Base-by-base conservation (phyloP, 2,797 vertebrate species). In the Pseudochaenichthys georgianus region DNA sequence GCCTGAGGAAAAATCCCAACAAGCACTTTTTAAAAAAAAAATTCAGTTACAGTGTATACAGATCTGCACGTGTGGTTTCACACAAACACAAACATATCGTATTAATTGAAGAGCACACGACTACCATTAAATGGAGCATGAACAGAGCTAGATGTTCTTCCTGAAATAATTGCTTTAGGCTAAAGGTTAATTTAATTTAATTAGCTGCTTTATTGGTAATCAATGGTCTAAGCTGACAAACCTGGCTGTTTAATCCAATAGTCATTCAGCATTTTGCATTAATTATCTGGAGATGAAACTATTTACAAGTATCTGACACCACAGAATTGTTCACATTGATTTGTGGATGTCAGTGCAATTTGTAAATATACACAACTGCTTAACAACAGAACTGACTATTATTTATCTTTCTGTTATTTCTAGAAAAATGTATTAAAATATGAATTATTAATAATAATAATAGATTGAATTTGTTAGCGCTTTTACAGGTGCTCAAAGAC, bases 1-100 rank as follows among this genome's bases (percentile, higher is more conserved):
- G 85, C 88, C 90, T 47, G 77, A 86, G 84, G 88, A 87, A 88
- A 88, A 80, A 82, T 77, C 75, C 52, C 88, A 92, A 93, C 85
- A 90, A 89, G 86, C 83, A 50, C 53, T 59, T 83, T 42, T 17
- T 10, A 67, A n/a, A n/a, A n/a, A n/a, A n/a, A n/a, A n/a, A n/a
- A 83, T 66, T 83, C 21, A 38, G 47, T 74, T 70, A 73, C 81
- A 64, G 64, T 74, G 80, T 67, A 54, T 67, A 34, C 62, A 28
- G 34, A 64, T 64, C 55, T 74, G 52, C 75, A 52, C 53, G n/a
- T 52, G 9, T 59, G 45, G 19, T 34, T 77, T 17, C 47, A 50
- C 47, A 50, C 9, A 17, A 1, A 50, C 17, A 50, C 1, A 50
- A 11, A 45, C 43, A 71, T 57, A 61, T 72, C 34, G 7, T 70